Evolutionary conservation across 1,140 invertebrate species (phyloP), one percentile per base, ranked within the genome.

Genomic region (Brachionus rotundiformis): DNA sequence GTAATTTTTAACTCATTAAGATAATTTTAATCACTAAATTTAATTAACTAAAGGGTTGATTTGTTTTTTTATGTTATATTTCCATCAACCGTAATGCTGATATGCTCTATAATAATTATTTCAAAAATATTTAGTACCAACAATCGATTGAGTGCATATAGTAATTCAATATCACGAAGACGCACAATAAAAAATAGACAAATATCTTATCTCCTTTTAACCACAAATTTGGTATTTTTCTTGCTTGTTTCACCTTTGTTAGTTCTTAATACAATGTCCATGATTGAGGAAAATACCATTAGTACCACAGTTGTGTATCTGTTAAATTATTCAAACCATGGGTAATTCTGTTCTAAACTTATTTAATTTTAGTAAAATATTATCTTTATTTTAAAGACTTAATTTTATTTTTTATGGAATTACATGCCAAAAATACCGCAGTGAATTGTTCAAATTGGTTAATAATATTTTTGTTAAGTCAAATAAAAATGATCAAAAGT

Each of bases 331-430:
- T 79, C 76, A 8, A 79, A 79, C 27, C 76, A 79, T 41, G 47
- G 47, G 76, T 79, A 79, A 59, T 36, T 63, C 36, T 39, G 7
- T 10, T 19, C 54, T 27, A 39, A n/a, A 31, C 33, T 25, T 23
- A 31, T 11, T 31, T 3, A 31, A 36, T 59, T 41, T 59, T 11
- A 19, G 25, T n/a, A 13, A 71, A 23, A 8, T 19, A n/a, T n/a
- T n/a, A n/a, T 25, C 44, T 25, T 44, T 73, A n/a, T 23, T 19
- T 39, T 36, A 27, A 3, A 76, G 76, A 7, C 33, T 79, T 19
- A 79, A 79, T 59, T 79, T 79, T 63, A 79, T 79, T n/a, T 79
- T 79, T n/a, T 79, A 79, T 39, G 76, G 76, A 6, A 79, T 79
- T n/a, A 79, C 76, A 25, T 79, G 76, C 59, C 31, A 79, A 79